Evolutionary conservation across 1,140 invertebrate species (phyloP), one percentile per base, ranked within the genome.

Genomic region (Homalodisca vitripennis): DNA sequence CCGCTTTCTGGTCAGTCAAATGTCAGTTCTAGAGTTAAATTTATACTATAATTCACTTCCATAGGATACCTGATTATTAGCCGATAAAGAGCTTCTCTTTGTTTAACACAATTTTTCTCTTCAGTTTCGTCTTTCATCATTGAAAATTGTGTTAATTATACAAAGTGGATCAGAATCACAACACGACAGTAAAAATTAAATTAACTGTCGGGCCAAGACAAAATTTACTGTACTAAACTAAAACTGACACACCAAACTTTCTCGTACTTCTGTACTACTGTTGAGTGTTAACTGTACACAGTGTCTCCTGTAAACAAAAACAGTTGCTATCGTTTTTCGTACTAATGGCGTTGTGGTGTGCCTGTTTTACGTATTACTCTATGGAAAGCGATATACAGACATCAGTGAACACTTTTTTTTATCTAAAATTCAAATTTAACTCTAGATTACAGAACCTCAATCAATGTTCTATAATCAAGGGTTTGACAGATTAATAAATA

Each of bases 61-160:
- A n/a, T n/a, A n/a, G n/a, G n/a, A n/a, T n/a, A 94, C 93, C 93
- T 95, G 77, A 95, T 94, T 73, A 95, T 94, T 74, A 95, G 84
- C 69, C 92, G 85, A 75, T 96, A 95, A 13, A 96, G 81, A 51
- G 88, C 79, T 75, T 95, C 93, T 71, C 92, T 82, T 74, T 87
- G 91, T 78, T 92, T 93, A n/a, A 92, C 86, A 60, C 91, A 80
- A 80, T 92, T 92, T 76, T 85, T 88, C 2, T 72, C 71, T n/a
- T 76, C 73, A 2, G 22, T 47, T 22, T 41, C 32, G n/a, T 60
- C 55, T 60, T 60, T 60, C 48, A 51, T 51, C 6, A 51, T 51
- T 41, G 17, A n/a, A n/a, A n/a, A n/a, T n/a, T 17, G 6, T 41
- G 34, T 6, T 10, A 10, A 41, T 17, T 6, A 41, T 6, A 41